phyloP scores from a whole-genome alignment of 1,140 invertebrate genomes.

The Gonioctena quinquepunctata region DNA sequence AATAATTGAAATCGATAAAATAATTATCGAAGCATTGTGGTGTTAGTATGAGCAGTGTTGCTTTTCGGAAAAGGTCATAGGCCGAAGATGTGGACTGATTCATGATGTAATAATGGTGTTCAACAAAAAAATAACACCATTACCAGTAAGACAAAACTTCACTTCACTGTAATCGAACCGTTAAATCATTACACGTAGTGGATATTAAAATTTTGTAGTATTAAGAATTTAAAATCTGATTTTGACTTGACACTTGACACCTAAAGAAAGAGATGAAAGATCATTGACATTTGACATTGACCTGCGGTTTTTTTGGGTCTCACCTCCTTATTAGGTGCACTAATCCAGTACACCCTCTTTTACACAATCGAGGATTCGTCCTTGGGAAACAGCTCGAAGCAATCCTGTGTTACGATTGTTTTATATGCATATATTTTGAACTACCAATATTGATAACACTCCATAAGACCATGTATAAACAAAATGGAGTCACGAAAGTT shows the following conservation, averaged over 20 bases:
- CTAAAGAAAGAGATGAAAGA: not conserved
- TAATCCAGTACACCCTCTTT: too few relatives aligned
- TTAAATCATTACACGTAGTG: not conserved
- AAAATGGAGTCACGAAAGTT: too few relatives aligned
- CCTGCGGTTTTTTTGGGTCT: too few relatives aligned
- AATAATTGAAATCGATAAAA: slow-evolving; percentile 74
- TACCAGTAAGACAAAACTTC: not conserved
- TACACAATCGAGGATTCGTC: too few relatives aligned
- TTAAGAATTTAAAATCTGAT: not conserved
- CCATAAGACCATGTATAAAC: too few relatives aligned
- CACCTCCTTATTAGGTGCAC: too few relatives aligned
- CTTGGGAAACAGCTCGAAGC: too few relatives aligned
- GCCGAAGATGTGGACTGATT: not conserved
- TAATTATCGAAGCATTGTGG: slow-evolving; percentile 76
- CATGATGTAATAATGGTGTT: not conserved
- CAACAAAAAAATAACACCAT: not conserved
- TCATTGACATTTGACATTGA: too few relatives aligned
- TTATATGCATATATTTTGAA: too few relatives aligned
- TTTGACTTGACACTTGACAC: not conserved
- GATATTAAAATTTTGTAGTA: not conserved
- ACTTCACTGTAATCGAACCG: not conserved
- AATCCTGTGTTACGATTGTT: too few relatives aligned
- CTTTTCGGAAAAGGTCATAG: slow-evolving; percentile 30
- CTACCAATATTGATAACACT: too few relatives aligned
- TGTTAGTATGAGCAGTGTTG: slow-evolving; percentile 62